Percentiles rank a stretch among this genome's conserved stretches.
These are phyloP conservation scores for Rachycentron canadum DNA, from an alignment of 2,797 vertebrate genomes.

Conservation along the genomic window DNA sequence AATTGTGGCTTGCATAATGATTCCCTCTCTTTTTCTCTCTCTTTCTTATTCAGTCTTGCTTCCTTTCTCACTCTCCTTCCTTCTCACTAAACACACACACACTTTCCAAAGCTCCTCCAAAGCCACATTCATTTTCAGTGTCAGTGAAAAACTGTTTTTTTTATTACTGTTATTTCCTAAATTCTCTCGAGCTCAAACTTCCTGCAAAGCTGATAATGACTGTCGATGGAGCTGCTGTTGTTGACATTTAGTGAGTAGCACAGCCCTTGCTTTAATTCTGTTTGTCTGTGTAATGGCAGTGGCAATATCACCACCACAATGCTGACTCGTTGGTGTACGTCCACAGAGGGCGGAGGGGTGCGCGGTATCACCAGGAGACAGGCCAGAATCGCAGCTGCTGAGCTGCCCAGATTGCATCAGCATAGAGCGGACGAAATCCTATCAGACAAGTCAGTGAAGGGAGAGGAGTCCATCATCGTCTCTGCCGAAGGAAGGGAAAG, in stretches of 20 bases:
- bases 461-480: conserved; percentile 70
- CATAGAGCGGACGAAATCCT: conserved; percentile 78
- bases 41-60: conserved; percentile 12
- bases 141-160: conserved; percentile 16
- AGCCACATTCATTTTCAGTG: conserved; percentile 47
- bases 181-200: conserved; percentile 32
- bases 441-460: conserved; percentile 85
- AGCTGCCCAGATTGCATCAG: conserved; percentile 85
- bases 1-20: conserved; percentile 57
- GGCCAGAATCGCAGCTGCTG: conserved; percentile 78
- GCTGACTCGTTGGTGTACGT: conserved; percentile 63
- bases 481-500: conserved; percentile 69
- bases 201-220: conserved; percentile 34
- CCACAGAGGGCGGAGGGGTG: conserved; percentile 56
- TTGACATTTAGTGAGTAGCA: conserved; percentile 56
- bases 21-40: conserved; percentile 27
- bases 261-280: conserved; percentile 56
- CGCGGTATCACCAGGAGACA: conserved; percentile 74
- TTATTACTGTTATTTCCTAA: conserved; percentile 24
- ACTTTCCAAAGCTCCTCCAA: conserved; percentile 19
- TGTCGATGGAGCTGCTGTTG: conserved; percentile 44
- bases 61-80: conserved; percentile 3
- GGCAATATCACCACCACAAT: conserved; percentile 56
- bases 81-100: neutral
- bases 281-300: conserved; percentile 65